A percentile compares a stretch with the other conserved stretches of the same genome.
phyloP scores from a whole-genome alignment of 2,797 vertebrate genomes.

The Artibeus jamaicensis region DNA sequence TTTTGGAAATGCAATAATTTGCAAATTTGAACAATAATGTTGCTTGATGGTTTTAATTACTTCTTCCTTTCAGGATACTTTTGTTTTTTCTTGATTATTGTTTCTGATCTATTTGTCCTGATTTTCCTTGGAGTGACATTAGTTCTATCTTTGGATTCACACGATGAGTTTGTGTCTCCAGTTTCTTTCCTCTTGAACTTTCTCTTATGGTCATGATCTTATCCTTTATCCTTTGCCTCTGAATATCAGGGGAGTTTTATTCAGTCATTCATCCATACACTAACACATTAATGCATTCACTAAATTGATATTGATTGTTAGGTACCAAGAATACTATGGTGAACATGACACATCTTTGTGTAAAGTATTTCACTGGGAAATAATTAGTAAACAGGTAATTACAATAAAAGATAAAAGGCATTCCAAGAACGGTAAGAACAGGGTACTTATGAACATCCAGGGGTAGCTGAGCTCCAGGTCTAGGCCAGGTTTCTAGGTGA shows the following conservation, averaged over 20 bases:
- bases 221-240: background rate
- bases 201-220: background rate
- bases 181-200: background rate
- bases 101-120: background rate
- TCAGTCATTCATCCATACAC: background rate
- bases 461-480: background rate
- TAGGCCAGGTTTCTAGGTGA: background rate
- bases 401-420: background rate
- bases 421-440: background rate
- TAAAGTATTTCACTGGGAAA: background rate
- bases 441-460: background rate
- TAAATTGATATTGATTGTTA: background rate
- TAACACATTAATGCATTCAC: background rate
- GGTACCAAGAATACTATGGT: background rate
- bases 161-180: background rate
- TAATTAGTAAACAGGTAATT: background rate
- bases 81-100: background rate
- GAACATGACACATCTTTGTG: background rate
- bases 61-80: background rate
- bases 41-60: background rate
- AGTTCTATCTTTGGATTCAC: background rate
- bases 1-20: background rate
- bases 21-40: constrained; percentile 7
- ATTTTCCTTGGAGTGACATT: background rate
- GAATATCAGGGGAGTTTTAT: background rate